A percentile compares a stretch with the other conserved stretches of the same genome.
Conservation (phyloP, 2,797 vertebrate genomes). For the Brotula barbata region DNA sequence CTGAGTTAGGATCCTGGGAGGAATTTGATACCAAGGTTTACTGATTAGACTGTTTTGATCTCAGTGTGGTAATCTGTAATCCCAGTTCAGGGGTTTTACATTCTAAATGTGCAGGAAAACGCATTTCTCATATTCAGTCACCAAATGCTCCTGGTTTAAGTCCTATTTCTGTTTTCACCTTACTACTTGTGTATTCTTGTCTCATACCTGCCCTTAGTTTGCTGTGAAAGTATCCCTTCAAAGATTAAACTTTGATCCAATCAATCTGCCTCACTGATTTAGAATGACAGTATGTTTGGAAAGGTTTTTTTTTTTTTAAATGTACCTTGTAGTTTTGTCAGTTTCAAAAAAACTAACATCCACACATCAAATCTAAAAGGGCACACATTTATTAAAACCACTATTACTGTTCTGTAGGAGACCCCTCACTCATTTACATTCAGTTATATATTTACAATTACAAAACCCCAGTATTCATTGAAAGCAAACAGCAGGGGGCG, state of each 20-base stretch:
- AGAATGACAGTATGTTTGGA: background rate
- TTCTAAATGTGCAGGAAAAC: too few relatives aligned
- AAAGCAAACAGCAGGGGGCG: constrained; percentile 41
- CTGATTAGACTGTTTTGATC: too few relatives aligned
- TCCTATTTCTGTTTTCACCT: background rate
- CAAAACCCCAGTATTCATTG: constrained; percentile 13
- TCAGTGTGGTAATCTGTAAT: too few relatives aligned
- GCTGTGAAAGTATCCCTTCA: background rate
- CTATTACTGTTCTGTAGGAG: constrained; percentile 19
- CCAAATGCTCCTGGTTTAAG: too few relatives aligned
- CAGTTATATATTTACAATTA: constrained; percentile 35
- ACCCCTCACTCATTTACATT: constrained; percentile 8
- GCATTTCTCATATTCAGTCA: too few relatives aligned
- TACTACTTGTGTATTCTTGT: background rate
- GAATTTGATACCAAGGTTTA: too few relatives aligned
- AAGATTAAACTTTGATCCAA: background rate
- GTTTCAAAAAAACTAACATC: constrained; percentile 22
- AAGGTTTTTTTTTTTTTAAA: background rate
- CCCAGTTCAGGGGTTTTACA: too few relatives aligned
- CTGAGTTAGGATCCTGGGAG: too few relatives aligned
- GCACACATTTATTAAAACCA: constrained; percentile 61
- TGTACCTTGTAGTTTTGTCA: background rate
- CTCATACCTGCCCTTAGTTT: constrained; percentile 2
- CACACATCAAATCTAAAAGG: constrained; percentile 32
- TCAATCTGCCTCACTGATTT: background rate